phyloP scores from a whole-genome alignment of 2,888 invertebrate species.

The Pogonocherus hispidulus region DNA sequence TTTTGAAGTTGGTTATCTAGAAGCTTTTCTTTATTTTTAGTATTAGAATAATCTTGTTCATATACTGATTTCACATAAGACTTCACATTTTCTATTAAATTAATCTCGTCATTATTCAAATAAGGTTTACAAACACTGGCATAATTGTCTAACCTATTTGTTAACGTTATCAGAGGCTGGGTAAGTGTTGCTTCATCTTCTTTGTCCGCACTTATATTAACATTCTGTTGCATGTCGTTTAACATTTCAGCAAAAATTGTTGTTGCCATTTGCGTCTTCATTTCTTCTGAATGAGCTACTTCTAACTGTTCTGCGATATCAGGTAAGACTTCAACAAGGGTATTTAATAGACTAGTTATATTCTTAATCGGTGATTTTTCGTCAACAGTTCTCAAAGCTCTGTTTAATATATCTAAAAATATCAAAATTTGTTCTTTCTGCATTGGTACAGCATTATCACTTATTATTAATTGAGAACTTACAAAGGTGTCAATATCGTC shows the following conservation, averaged over 20 bases:
- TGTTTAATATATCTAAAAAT: slow-evolving; percentile 53
- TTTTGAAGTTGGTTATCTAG: slow-evolving; percentile 31
- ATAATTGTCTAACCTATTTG: slow-evolving; percentile 38
- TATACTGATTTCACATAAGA: slow-evolving; percentile 31
- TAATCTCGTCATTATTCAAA: slow-evolving; percentile 40
- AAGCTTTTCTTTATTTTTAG: slow-evolving; percentile 7
- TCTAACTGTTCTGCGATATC: slow-evolving; percentile 58
- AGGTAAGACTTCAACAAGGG: slow-evolving; percentile 55
- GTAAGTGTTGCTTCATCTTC: not conserved
- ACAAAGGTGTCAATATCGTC: slow-evolving; percentile 54
- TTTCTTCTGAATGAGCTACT: slow-evolving; percentile 49
- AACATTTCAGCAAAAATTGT: slow-evolving; percentile 32
- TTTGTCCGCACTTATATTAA: not conserved
- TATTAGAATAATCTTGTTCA: slow-evolving; percentile 29
- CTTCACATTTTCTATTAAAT: slow-evolving; percentile 36
- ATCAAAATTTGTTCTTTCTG: slow-evolving; percentile 51
- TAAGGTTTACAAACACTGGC: slow-evolving; percentile 30
- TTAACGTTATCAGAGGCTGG: slow-evolving; percentile 17
- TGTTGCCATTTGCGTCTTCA: slow-evolving; percentile 46
- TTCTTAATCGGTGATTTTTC: slow-evolving; percentile 53
- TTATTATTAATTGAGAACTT: slow-evolving; percentile 41
- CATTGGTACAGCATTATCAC: slow-evolving; percentile 38
- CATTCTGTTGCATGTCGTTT: slow-evolving; percentile 1
- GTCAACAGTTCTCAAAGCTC: slow-evolving; percentile 50
- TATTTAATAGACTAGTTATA: slow-evolving; percentile 52